A percentile compares a stretch with the other conserved stretches of the same genome.
Evolutionary conservation across 2,888 invertebrate genomes (phyloP).

Genomic region (Dryococelus australis): DNA sequence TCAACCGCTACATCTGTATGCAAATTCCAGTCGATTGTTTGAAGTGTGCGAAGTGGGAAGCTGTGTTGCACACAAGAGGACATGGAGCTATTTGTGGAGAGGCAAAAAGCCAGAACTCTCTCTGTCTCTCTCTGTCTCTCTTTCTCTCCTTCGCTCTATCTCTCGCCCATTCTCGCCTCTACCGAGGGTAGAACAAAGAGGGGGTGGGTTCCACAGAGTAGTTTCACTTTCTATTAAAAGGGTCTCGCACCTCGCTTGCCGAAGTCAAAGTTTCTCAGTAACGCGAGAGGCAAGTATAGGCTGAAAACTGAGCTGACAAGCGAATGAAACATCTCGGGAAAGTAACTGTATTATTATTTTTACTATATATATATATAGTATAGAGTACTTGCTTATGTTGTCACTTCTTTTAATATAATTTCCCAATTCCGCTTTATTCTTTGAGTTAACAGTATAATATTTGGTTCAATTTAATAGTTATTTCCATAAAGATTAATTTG

Average conservation of each 20-base stretch:
- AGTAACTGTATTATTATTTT: too few species aligned
- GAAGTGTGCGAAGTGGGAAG: constrained; percentile 16
- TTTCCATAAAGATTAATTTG: too few species aligned
- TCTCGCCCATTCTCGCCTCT: neutral
- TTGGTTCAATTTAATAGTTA: too few species aligned
- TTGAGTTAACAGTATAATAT: too few species aligned
- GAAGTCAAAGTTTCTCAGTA: neutral
- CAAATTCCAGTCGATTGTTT: constrained; percentile 2
- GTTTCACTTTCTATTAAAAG: neutral
- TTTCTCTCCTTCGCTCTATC: neutral
- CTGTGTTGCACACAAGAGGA: neutral
- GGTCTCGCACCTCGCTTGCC: neutral
- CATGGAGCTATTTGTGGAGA: neutral
- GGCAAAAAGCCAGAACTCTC: neutral
- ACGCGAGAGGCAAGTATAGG: neutral
- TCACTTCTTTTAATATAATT: too few species aligned
- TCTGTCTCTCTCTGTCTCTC: neutral
- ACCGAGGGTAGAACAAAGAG: neutral
- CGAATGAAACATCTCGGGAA: too few species aligned
- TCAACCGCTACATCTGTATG: neutral
- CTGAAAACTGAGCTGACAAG: neutral
- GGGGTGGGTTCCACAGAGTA: neutral
- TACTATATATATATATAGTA: too few species aligned
- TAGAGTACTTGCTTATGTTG: too few species aligned
- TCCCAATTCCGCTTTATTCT: too few species aligned